These are phyloP conservation scores for Eupithecia subfuscata DNA, from an alignment of 2,888 invertebrate genomes.

Conservation along the genomic window DNA sequence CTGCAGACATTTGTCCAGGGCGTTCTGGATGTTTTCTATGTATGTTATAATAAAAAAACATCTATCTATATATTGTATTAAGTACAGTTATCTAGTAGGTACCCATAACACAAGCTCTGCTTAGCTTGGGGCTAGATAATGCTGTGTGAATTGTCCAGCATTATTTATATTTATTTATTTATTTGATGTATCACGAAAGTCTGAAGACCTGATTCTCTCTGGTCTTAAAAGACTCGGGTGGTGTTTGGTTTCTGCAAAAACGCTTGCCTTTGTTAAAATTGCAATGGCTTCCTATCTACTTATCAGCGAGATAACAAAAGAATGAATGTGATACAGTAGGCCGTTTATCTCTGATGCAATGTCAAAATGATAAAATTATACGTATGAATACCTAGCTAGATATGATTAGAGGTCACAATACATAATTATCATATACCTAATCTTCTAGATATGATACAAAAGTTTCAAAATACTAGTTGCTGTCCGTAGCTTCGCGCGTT, in stretches of 20 bases:
- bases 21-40: too few relatives aligned
- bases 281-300: not conserved
- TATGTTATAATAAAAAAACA: too few relatives aligned
- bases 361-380: constrained; percentile 2
- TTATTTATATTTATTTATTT: too few relatives aligned
- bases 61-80: too few relatives aligned
- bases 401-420: not conserved
- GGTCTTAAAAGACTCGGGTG: not conserved
- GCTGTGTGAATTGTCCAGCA: too few relatives aligned
- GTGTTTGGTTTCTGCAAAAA: not conserved
- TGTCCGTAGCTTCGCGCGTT: not conserved
- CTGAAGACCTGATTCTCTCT: not conserved
- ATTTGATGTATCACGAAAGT: too few relatives aligned
- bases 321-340: not conserved
- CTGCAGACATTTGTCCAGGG: too few relatives aligned
- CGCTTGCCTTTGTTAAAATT: not conserved
- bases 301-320: not conserved
- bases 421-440: not conserved
- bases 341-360: constrained; percentile 4
- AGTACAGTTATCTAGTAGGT: too few relatives aligned
- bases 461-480: not conserved
- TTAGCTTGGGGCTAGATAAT: too few relatives aligned
- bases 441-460: not conserved
- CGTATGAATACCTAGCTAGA: not conserved
- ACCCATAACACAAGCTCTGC: too few relatives aligned